These are phyloP conservation scores for Drosophila sulfurigaster DNA, from an alignment of 1,140 invertebrate species.

Conservation along the genomic window DNA sequence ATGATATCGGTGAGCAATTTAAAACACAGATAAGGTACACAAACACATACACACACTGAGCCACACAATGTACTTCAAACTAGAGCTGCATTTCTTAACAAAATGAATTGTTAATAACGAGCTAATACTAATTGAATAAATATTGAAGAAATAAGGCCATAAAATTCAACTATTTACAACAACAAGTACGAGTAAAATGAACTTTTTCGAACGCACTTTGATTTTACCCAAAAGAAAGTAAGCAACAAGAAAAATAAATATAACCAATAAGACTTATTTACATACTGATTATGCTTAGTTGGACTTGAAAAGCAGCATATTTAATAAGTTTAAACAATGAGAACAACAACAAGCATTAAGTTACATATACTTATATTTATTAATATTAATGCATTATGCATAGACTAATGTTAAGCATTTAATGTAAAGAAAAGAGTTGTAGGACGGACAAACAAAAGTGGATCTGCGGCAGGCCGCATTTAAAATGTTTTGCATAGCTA, in stretches of 20 bases:
- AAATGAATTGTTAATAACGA: conserved; percentile 36
- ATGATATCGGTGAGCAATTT: conserved; percentile 23
- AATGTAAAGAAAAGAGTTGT: conserved; percentile 43
- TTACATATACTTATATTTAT: conserved; percentile 28
- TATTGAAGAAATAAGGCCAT: conserved; percentile 11
- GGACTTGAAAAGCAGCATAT: conserved; percentile 66
- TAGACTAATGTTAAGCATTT: conserved; percentile 76
- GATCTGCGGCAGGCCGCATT: conserved; percentile 71
- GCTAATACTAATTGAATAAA: conserved; percentile 33
- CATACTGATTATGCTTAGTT: conserved; percentile 82
- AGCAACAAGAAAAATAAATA: conserved; percentile 44
- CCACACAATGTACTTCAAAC: conserved; percentile 25
- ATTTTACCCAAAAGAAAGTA: conserved; percentile 57
- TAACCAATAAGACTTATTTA: conserved; percentile 82
- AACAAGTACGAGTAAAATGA: conserved; percentile 33
- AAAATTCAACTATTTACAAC: conserved; percentile 70
- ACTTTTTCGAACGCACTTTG: conserved; percentile 59
- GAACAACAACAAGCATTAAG: conserved; percentile 28
- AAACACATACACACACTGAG: conserved; percentile 15
- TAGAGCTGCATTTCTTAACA: conserved; percentile 49
- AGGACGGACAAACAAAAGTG: conserved; percentile 15
- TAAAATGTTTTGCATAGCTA: conserved; percentile 52
- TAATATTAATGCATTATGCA: conserved; percentile 15
- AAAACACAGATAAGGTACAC: conserved; percentile 28
- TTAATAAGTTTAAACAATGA: conserved; percentile 36